A percentile compares a stretch with the other conserved stretches of the same genome.
Conservation (phyloP, 2,113 vertebrate genomes). For the Chitala chitala region DNA sequence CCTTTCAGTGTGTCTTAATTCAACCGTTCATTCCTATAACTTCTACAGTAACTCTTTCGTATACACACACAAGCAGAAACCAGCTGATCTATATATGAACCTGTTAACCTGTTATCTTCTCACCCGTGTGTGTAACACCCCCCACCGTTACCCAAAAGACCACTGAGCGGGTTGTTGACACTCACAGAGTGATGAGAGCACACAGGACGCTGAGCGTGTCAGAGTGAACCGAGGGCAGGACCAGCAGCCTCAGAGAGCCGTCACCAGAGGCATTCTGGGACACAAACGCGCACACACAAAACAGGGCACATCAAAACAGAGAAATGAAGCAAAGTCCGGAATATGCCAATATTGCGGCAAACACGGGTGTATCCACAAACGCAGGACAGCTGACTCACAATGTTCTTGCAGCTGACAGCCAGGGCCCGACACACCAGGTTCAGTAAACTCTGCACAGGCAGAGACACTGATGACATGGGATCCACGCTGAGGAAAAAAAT, state of each 20-base stretch:
- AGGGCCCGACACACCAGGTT: constrained; percentile 76
- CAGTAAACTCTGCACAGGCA: constrained; percentile 74
- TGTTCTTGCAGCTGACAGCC: constrained; percentile 68
- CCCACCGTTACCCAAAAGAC: not conserved
- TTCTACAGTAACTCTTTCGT: not conserved
- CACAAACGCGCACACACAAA: not conserved
- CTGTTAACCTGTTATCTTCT: not conserved
- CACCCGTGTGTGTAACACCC: not conserved
- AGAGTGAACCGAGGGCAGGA: constrained; percentile 72
- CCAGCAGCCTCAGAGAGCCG: constrained; percentile 68
- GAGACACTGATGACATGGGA: constrained; percentile 69
- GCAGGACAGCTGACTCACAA: constrained; percentile 55
- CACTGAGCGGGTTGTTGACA: constrained; percentile 24
- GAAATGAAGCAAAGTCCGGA: not conserved
- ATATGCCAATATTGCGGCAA: not conserved
- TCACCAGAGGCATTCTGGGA: constrained; percentile 73
- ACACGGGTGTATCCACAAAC: not conserved
- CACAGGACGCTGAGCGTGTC: constrained; percentile 71
- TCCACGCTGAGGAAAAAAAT: constrained; percentile 58
- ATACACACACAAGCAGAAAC: not conserved
- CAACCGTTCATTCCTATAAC: not conserved
- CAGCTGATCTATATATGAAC: not conserved
- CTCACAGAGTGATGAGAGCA: constrained; percentile 74
- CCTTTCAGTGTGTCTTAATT: not conserved
- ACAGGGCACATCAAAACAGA: not conserved